These are phyloP conservation scores for Lottia gigantea DNA, from an alignment of 2,888 invertebrate genomes.

Conservation along the genomic window DNA sequence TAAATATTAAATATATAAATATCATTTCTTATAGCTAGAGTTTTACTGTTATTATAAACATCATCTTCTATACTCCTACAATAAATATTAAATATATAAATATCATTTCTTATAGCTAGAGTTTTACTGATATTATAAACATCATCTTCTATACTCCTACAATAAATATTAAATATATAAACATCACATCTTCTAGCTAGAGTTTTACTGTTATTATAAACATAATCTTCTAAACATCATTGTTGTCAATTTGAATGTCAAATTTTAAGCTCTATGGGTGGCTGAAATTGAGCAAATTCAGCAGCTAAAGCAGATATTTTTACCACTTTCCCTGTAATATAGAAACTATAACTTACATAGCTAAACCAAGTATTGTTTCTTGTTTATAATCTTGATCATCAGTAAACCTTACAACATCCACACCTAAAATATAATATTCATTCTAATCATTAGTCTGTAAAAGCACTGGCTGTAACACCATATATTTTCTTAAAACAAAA, in stretches of 20 bases:
- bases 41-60: slow-evolving; percentile 68
- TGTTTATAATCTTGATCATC: slow-evolving; percentile 70
- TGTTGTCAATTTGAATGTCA: too few species aligned
- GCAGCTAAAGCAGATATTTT: too few species aligned
- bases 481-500: too few species aligned
- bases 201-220: slow-evolving; percentile 68
- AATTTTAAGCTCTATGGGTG: too few species aligned
- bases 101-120: slow-evolving; percentile 68
- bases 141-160: slow-evolving; percentile 68
- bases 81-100: slow-evolving; percentile 69
- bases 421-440: slow-evolving; percentile 56
- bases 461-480: too few species aligned
- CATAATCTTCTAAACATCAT: slow-evolving; percentile 68
- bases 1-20: slow-evolving; percentile 37
- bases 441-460: too few species aligned
- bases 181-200: slow-evolving; percentile 65
- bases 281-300: too few species aligned
- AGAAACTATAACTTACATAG: slow-evolving; percentile 68
- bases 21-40: slow-evolving; percentile 69
- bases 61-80: slow-evolving; percentile 68
- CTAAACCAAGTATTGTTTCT: slow-evolving; percentile 72
- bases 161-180: slow-evolving; percentile 15
- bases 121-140: slow-evolving; percentile 68
- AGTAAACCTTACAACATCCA: slow-evolving; percentile 70
- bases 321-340: neutral